A percentile compares a stretch with the other conserved stretches of the same genome.
phyloP scores from a whole-genome alignment of 2,888 invertebrate genomes.

The Cantharis flavilabris region DNA sequence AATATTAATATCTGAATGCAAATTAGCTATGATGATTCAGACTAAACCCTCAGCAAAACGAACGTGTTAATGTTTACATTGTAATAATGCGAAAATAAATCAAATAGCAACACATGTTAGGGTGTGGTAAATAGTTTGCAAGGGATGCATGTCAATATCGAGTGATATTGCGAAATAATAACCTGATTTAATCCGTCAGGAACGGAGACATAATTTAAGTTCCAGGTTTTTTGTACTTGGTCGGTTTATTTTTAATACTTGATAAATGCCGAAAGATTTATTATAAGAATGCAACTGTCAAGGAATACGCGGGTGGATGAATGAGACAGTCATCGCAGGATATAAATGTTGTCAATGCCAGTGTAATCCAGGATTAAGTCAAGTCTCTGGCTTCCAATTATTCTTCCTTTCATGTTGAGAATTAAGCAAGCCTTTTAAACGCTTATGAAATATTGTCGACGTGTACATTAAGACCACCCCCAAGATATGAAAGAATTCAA shows the following conservation, averaged over 20 bases:
- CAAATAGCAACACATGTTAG: constrained; percentile 22
- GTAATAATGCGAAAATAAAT: constrained; percentile 18
- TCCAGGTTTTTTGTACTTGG: constrained; percentile 35
- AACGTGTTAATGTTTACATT: constrained; percentile 14
- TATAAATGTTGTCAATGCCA: constrained; percentile 33
- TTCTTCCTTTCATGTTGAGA: constrained; percentile 16
- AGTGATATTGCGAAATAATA: constrained; percentile 1
- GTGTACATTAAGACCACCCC: background rate
- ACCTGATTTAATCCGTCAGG: too few relatives aligned
- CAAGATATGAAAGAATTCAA: background rate
- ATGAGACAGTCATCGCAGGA: constrained; percentile 25
- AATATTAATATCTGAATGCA: constrained; percentile 20
- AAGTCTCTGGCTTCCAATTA: constrained; percentile 27
- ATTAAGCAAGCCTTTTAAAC: constrained; percentile 9
- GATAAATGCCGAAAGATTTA: constrained; percentile 37
- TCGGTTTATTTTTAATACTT: constrained; percentile 30
- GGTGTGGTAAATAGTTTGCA: constrained; percentile 12
- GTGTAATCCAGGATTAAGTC: constrained; percentile 36
- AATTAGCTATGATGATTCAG: constrained; percentile 16
- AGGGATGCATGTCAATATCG: background rate
- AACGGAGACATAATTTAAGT: constrained; percentile 21
- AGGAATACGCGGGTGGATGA: constrained; percentile 31
- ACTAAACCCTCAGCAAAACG: constrained; percentile 6
- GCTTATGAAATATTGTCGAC: constrained; percentile 12
- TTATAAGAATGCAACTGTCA: constrained; percentile 41